These are phyloP conservation scores for Lithophane socia DNA, from an alignment of 2,888 invertebrate species.

Conservation along the genomic window DNA sequence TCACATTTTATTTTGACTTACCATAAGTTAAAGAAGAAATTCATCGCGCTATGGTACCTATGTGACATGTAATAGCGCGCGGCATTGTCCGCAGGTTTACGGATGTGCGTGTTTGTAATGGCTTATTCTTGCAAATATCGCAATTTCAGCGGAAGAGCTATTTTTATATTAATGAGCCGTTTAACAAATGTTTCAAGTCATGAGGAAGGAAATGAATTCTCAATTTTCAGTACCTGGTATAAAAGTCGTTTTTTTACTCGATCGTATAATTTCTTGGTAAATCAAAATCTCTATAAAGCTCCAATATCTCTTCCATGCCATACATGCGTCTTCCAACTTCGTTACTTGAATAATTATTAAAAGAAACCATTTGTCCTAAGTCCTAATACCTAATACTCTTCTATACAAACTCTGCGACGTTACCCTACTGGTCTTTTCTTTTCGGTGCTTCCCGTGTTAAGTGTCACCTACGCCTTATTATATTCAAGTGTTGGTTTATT, in stretches of 20 bases:
- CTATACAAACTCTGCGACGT: too few species aligned
- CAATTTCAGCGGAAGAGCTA: constrained; percentile 20
- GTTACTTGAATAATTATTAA: too few species aligned
- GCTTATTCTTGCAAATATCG: constrained; percentile 59
- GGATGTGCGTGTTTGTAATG: constrained; percentile 53
- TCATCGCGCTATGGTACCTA: neutral
- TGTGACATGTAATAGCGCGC: neutral
- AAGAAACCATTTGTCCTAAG: too few species aligned
- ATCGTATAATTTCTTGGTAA: too few species aligned
- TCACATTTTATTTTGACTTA: neutral
- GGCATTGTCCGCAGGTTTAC: constrained; percentile 9
- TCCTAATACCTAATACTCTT: too few species aligned
- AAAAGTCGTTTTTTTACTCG: neutral
- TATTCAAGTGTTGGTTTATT: neutral
- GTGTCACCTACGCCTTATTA: neutral
- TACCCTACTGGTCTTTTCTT: too few species aligned
- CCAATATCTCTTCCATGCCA: too few species aligned
- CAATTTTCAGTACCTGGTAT: neutral
- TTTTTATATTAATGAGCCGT: constrained; percentile 30
- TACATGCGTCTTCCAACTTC: too few species aligned
- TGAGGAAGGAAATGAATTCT: constrained; percentile 14
- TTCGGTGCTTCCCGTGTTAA: neutral
- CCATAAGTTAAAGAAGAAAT: neutral
- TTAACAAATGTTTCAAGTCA: constrained; percentile 30
- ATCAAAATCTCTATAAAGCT: too few species aligned